Evolutionary conservation across 2,888 invertebrate genomes (phyloP).

Genomic region (Melanotus villosus): DNA sequence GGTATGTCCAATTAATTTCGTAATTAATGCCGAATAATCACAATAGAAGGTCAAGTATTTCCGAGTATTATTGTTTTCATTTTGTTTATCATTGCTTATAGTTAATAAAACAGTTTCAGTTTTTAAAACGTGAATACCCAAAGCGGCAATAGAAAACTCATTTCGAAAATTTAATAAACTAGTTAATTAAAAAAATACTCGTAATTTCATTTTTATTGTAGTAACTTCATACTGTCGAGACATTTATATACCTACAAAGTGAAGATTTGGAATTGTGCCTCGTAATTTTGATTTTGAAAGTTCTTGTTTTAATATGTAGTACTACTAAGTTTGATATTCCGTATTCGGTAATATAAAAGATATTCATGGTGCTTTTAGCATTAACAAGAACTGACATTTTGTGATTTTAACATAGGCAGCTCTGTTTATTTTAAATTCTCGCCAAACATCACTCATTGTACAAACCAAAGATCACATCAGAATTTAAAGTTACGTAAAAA

Average conservation of each 20-base stretch:
- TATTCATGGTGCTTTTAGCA: constrained; percentile 57
- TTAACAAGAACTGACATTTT: constrained; percentile 58
- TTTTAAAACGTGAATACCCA: not conserved
- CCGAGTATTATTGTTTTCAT: constrained; percentile 32
- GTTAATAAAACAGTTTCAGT: too few species aligned
- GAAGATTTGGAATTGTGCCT: constrained; percentile 43
- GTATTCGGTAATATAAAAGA: constrained; percentile 4
- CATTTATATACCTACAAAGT: not conserved
- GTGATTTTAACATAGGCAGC: constrained; percentile 57
- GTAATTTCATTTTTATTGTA: not conserved
- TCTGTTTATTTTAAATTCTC: constrained; percentile 41
- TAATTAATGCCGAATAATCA: constrained; percentile 5
- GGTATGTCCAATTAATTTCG: not conserved
- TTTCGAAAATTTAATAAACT: not conserved
- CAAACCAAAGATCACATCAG: constrained; percentile 48
- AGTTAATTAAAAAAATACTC: not conserved
- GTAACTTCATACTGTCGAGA: not conserved
- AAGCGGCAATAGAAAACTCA: too few species aligned
- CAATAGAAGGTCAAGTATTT: constrained; percentile 16
- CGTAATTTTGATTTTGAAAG: constrained; percentile 26
- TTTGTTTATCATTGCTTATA: not conserved
- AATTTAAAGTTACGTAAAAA: constrained; percentile 26
- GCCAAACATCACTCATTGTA: constrained; percentile 45
- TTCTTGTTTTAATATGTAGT: constrained; percentile 17
- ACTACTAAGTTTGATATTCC: not conserved